A percentile compares a stretch with the other conserved stretches of the same genome.
These are phyloP conservation scores for Andricus quercusramuli DNA, from an alignment of 2,888 invertebrate genomes.

Conservation along the genomic window DNA sequence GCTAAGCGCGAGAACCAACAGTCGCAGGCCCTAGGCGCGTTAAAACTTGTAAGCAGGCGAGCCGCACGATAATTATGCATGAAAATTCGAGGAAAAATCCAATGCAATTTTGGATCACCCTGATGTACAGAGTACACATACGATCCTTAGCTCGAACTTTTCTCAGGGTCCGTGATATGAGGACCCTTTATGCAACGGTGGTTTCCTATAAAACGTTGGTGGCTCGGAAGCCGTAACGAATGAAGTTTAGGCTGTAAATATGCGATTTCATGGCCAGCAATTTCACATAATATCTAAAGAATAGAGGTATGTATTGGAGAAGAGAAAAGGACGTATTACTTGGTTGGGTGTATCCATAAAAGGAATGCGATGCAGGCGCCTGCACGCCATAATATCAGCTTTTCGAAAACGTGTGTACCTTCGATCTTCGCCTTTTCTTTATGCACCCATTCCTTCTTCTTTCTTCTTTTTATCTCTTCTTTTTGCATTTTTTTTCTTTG, in stretches of 20 bases:
- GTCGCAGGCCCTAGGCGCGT: no score
- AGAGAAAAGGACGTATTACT: constrained; percentile 49
- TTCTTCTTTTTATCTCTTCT: background rate
- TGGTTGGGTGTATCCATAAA: constrained; percentile 65
- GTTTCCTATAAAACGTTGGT: constrained; percentile 63
- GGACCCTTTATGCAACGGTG: constrained; percentile 46
- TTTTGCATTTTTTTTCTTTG: background rate
- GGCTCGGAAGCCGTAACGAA: constrained; percentile 66
- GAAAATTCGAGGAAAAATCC: no score
- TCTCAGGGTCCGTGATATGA: constrained; percentile 6
- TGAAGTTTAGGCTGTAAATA: constrained; percentile 71
- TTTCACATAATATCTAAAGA: constrained; percentile 57
- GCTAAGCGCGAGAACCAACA: no score
- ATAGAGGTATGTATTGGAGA: constrained; percentile 45
- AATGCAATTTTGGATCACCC: no score
- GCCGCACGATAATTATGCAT: no score
- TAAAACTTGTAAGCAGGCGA: no score
- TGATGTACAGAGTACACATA: background rate
- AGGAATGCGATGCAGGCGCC: constrained; percentile 66
- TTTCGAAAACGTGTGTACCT: constrained; percentile 44
- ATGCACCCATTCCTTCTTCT: background rate
- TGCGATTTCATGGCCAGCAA: constrained; percentile 68
- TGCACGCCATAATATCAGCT: constrained; percentile 54
- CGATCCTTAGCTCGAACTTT: background rate
- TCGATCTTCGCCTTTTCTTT: constrained; percentile 39